Conservation (phyloP, 2,797 vertebrate species). For the Myotis planiceps region DNA sequence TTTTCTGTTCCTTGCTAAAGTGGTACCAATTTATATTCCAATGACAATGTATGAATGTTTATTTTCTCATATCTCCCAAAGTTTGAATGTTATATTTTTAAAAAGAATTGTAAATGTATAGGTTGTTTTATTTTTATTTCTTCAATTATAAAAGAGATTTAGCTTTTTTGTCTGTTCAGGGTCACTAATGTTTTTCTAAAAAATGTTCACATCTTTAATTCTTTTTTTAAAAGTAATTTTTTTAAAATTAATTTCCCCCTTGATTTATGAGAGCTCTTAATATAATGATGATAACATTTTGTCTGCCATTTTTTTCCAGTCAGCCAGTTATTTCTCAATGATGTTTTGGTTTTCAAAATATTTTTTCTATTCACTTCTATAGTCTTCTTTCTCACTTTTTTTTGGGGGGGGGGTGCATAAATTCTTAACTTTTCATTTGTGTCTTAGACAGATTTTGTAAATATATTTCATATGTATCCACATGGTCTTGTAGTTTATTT, state of each 20-base stretch:
- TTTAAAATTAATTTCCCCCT: neutral
- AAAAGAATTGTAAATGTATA: neutral
- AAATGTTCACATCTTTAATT: neutral
- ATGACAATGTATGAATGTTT: neutral
- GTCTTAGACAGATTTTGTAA: constrained; percentile 31
- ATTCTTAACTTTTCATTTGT: constrained; percentile 35
- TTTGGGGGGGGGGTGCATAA: neutral
- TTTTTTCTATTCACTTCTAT: neutral
- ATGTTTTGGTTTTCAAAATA: neutral
- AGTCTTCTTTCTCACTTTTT: neutral
- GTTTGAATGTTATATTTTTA: neutral
- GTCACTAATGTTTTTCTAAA: neutral
- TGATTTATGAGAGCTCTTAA: neutral
- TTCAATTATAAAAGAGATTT: constrained; percentile 3
- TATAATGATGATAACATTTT: neutral
- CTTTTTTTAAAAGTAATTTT: neutral
- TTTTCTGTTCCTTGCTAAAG: constrained; percentile 29
- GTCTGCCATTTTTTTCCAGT: neutral
- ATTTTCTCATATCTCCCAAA: neutral
- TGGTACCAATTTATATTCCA: neutral
- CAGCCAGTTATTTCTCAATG: neutral
- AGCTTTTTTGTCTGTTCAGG: neutral
- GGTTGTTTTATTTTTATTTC: constrained; percentile 15
- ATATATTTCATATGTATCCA: neutral
- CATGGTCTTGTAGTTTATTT: neutral